phyloP scores from a whole-genome alignment of 2,113 vertebrate species.

The Pollachius pollachius region DNA sequence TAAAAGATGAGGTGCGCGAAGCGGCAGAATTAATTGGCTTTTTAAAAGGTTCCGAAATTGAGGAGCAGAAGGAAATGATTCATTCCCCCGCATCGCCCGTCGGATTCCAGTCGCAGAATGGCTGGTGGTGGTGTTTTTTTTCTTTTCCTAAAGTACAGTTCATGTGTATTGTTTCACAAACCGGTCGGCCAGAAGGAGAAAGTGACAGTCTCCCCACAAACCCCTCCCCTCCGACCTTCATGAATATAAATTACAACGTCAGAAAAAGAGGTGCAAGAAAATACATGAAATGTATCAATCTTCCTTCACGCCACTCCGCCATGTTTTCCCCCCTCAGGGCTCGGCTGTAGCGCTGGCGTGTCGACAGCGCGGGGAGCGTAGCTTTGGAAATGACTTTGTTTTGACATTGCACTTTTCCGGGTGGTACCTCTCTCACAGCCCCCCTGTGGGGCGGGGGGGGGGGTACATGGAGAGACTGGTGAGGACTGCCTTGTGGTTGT shows the following conservation, averaged over 20 bases:
- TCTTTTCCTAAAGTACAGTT: too few species aligned
- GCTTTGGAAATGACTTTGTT: conserved; percentile 45
- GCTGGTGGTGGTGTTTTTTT: too few species aligned
- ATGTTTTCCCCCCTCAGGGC: conserved; percentile 20
- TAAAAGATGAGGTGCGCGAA: conserved; percentile 54
- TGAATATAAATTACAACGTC: conserved; percentile 21
- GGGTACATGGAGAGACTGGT: conserved; percentile 32
- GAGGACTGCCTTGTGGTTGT: conserved; percentile 43
- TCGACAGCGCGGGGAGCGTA: conserved; percentile 21
- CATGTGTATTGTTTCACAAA: too few species aligned
- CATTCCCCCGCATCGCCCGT: background rate
- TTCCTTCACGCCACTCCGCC: conserved; percentile 13
- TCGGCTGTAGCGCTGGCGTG: conserved; percentile 8
- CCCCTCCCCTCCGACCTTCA: background rate
- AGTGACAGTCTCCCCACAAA: too few species aligned
- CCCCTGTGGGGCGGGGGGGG: conserved; percentile 44
- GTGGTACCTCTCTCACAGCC: conserved; percentile 47
- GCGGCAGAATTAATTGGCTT: conserved; percentile 53
- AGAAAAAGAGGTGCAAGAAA: background rate
- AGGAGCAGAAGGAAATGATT: background rate
- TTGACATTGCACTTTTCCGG: conserved; percentile 59
- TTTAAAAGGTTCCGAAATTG: conserved; percentile 8
- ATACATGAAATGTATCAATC: conserved; percentile 1
- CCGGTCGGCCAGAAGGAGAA: too few species aligned
- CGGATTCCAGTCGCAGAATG: too few species aligned